These are phyloP conservation scores for Ophthalmolycus amberensis DNA, from an alignment of 2,113 vertebrate genomes.

Conservation along the genomic window DNA sequence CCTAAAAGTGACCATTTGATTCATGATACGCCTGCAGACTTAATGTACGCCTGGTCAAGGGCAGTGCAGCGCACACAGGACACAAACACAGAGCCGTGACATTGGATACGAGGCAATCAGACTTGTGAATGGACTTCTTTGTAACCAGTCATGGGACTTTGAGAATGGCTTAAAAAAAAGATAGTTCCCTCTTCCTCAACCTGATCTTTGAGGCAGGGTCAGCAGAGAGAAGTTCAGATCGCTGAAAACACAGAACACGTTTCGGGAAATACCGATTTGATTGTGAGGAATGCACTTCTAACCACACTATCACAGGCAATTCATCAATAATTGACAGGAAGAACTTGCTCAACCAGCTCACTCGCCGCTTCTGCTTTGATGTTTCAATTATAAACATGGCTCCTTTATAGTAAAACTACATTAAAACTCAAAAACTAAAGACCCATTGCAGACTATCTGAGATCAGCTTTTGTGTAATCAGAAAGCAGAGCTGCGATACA, in stretches of 20 bases:
- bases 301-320: not conserved
- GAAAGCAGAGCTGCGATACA: conserved; percentile 24
- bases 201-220: conserved; percentile 52
- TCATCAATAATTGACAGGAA: not conserved
- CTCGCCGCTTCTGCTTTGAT: not conserved
- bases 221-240: conserved; percentile 5
- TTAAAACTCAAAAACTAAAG: conserved; percentile 21
- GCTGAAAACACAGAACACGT: not conserved
- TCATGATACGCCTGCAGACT: conserved; percentile 22
- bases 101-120: conserved; percentile 67
- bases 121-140: conserved; percentile 77
- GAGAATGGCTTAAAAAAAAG: conserved; percentile 69
- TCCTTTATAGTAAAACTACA: not conserved
- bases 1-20: conserved; percentile 16
- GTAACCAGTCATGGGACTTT: conserved; percentile 78
- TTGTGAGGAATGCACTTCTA: not conserved
- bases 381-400: not conserved
- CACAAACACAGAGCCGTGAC: conserved; percentile 57
- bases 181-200: conserved; percentile 67
- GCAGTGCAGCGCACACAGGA: conserved; percentile 35
- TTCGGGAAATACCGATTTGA: not conserved
- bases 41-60: conserved; percentile 32
- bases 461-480: conserved; percentile 56
- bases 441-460: conserved; percentile 11
- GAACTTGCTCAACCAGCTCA: not conserved